Conservation (phyloP, 2,888 invertebrate species). For the Lordiphosa fenestrarum region DNA sequence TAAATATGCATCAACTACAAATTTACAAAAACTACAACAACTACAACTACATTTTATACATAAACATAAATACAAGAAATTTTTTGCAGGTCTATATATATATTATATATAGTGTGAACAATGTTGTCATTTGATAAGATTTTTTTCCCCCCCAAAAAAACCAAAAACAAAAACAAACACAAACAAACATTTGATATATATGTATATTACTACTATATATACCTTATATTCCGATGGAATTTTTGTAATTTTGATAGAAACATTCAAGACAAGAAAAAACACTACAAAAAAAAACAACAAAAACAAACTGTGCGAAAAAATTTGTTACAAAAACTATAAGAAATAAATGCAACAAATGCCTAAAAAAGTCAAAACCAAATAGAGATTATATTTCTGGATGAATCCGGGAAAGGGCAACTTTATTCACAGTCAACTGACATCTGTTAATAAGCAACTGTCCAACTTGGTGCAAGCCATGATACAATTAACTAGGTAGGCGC, state of each 20-base stretch:
- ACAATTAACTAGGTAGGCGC: no score
- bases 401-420: background rate
- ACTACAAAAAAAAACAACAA: constrained; percentile 35
- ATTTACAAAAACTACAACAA: constrained; percentile 36
- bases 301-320: constrained; percentile 50
- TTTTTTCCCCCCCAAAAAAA: constrained; percentile 52
- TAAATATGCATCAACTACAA: constrained; percentile 41
- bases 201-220: constrained; percentile 42
- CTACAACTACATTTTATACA: constrained; percentile 19
- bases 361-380: constrained; percentile 39
- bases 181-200: constrained; percentile 56
- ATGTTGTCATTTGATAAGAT: constrained; percentile 74
- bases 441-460: no score
- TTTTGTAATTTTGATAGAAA: constrained; percentile 76
- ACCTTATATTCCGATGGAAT: constrained; percentile 73
- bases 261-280: constrained; percentile 62
- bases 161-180: constrained; percentile 35
- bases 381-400: constrained; percentile 9
- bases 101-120: constrained; percentile 58
- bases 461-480: no score
- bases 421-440: no score
- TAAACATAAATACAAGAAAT: constrained; percentile 47
- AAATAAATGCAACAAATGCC: constrained; percentile 68
- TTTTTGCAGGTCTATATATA: constrained; percentile 71
- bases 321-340: constrained; percentile 40